phyloP scores from a whole-genome alignment of 2,113 vertebrate species.

The Phycodurus eques region DNA sequence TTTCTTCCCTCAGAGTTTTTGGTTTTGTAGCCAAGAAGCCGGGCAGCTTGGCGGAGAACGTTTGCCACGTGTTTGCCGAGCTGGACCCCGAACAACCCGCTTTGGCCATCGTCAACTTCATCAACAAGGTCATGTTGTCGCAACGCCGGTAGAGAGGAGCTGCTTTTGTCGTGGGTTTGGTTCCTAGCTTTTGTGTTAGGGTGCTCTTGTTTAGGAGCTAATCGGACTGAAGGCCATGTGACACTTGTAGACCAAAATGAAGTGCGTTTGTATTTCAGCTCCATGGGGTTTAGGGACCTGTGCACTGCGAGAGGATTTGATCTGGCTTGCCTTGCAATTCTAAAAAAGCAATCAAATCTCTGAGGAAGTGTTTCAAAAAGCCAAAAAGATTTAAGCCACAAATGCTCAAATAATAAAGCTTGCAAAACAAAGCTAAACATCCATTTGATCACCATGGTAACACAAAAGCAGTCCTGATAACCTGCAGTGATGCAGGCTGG shows the following conservation, averaged over 20 bases:
- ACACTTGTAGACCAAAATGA: neutral
- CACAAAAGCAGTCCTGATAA: neutral
- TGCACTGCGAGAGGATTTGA: neutral
- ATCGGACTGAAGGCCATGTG: neutral
- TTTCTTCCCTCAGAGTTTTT: constrained; percentile 76
- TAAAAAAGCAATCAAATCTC: neutral
- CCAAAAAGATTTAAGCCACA: neutral
- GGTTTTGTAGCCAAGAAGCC: constrained; percentile 91
- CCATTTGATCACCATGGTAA: neutral
- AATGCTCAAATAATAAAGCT: neutral
- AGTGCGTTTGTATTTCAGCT: neutral
- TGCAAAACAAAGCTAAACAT: neutral
- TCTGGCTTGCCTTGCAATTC: neutral
- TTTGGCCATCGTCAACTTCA: constrained; percentile 87
- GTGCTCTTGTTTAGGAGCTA: neutral
- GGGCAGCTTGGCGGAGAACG: constrained; percentile 83
- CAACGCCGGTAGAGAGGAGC: constrained; percentile 68
- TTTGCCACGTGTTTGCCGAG: constrained; percentile 91
- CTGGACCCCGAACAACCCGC: constrained; percentile 89
- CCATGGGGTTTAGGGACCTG: neutral
- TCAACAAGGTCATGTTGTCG: constrained; percentile 89
- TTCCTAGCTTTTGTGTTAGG: neutral
- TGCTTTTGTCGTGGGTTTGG: neutral
- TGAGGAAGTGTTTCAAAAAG: neutral
- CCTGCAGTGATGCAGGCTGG: neutral